Conservation (phyloP, 2,797 vertebrate species). For the Megalops cyprinoides region DNA sequence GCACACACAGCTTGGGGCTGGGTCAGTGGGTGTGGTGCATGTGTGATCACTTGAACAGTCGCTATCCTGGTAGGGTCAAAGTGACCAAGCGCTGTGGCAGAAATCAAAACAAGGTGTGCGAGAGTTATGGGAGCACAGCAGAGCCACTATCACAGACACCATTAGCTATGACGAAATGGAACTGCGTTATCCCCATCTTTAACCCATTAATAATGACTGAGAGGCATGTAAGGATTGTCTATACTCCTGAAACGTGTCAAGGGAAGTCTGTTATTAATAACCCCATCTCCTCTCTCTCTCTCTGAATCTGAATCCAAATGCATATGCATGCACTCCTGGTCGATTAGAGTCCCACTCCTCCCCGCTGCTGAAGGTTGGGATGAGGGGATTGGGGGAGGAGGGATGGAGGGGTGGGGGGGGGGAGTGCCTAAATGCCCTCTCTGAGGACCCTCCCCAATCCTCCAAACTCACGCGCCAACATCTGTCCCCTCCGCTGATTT, state of each 20-base stretch:
- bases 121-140: too few relatives aligned
- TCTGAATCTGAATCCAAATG: too few relatives aligned
- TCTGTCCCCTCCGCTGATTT: conserved; percentile 36
- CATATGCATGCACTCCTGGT: conserved; percentile 22
- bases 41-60: not conserved
- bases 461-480: conserved; percentile 28
- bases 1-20: not conserved
- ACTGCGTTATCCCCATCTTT: too few relatives aligned
- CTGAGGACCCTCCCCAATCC: conserved; percentile 49
- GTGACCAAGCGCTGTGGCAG: not conserved
- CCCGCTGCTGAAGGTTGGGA: not conserved
- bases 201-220: too few relatives aligned
- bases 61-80: not conserved
- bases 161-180: too few relatives aligned
- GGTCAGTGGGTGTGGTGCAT: not conserved
- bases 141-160: too few relatives aligned
- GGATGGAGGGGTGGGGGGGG: conserved; percentile 50
- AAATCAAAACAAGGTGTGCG: not conserved
- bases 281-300: conserved; percentile 1
- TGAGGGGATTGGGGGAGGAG: not conserved
- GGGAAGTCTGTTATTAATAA: conserved; percentile 26
- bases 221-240: not conserved
- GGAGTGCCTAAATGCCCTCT: conserved; percentile 55
- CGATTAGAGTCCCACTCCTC: conserved; percentile 22
- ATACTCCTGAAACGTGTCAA: not conserved